Evolutionary conservation across 1,140 invertebrate genomes (phyloP).

Genomic region (Rhagoletis zephyria): DNA sequence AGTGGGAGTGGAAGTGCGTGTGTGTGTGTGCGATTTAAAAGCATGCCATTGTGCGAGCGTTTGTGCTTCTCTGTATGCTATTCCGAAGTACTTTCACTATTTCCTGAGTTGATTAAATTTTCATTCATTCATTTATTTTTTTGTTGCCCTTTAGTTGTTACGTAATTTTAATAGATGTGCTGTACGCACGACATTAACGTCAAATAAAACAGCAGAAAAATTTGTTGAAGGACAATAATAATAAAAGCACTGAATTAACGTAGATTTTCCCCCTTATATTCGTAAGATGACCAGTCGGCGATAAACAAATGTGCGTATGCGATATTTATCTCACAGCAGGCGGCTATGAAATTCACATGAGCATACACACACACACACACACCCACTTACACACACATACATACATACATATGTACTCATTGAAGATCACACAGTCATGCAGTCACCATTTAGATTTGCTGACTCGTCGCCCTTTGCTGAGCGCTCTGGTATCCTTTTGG

Average conservation of each 20-base stretch:
- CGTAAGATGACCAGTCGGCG: conserved; percentile 19
- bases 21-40: neutral
- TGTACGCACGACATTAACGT: conserved; percentile 52
- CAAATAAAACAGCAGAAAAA: conserved; percentile 39
- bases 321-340: conserved; percentile 56
- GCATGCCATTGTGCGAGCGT: neutral
- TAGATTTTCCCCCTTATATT: too few species aligned
- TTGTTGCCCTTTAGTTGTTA: neutral
- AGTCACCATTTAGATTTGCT: neutral
- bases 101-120: neutral
- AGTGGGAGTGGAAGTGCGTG: neutral
- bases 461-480: conserved; percentile 4
- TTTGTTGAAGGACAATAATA: conserved; percentile 27
- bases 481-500: conserved; percentile 16
- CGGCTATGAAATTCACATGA: neutral
- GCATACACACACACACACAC: neutral
- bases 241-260: neutral
- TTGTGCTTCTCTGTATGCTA: neutral
- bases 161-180: conserved; percentile 54
- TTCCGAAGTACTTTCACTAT: neutral
- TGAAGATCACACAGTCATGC: conserved; percentile 5
- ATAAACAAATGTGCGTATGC: conserved; percentile 36
- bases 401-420: neutral
- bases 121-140: neutral
- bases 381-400: neutral